phyloP scores from a whole-genome alignment of 2,797 vertebrate species.

The Mionectes olivaceus region DNA sequence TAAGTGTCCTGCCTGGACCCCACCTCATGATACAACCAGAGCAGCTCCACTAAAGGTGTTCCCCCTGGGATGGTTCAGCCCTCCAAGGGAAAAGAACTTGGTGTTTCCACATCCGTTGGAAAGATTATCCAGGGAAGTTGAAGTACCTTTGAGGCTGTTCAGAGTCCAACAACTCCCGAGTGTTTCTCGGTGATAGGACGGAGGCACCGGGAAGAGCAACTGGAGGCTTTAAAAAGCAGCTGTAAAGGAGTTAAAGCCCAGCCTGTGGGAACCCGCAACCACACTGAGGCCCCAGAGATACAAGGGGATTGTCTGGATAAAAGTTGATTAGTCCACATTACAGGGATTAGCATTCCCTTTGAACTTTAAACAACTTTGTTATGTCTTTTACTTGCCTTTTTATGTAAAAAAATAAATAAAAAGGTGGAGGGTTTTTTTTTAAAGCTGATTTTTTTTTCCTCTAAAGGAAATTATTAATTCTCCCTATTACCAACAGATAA shows the following conservation, averaged over 20 bases:
- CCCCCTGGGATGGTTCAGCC: background rate
- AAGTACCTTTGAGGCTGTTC: background rate
- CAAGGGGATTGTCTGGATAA: conserved; percentile 55
- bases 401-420: conserved; percentile 37
- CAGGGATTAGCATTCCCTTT: conserved; percentile 55
- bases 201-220: background rate
- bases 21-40: accelerated
- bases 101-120: background rate
- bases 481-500: conserved; percentile 44
- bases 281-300: background rate
- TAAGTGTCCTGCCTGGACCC: background rate
- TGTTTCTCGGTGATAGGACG: background rate
- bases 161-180: background rate
- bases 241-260: conserved; percentile 21
- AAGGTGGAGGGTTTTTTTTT: background rate
- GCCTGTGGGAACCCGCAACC: conserved; percentile 23
- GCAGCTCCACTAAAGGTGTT: background rate
- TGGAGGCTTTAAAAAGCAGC: background rate
- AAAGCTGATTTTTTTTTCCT: background rate
- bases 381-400: conserved; percentile 35
- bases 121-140: background rate
- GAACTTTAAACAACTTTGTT: conserved; percentile 60
- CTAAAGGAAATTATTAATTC: conserved; percentile 54
- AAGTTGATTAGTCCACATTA: conserved; percentile 63
- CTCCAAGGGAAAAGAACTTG: background rate